Conservation (phyloP, 2,113 vertebrate species). For the Vulpes ferrilata region DNA sequence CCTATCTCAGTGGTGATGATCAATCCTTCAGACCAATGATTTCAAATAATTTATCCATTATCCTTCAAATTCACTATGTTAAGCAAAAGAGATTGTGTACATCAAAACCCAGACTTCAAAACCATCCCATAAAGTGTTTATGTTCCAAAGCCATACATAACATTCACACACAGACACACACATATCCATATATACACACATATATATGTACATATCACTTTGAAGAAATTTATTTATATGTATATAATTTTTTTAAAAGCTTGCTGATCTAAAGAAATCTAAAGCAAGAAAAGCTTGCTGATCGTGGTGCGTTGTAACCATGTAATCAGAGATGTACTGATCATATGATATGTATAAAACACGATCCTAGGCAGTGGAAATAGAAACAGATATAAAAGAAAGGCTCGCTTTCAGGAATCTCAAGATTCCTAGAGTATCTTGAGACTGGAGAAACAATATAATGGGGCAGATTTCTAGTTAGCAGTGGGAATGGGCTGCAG, state of each 20-base stretch:
- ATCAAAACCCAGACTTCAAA: neutral
- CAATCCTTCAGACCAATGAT: neutral
- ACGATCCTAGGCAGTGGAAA: neutral
- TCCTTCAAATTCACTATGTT: neutral
- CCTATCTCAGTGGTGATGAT: neutral
- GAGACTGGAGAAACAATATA: neutral
- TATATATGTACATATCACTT: neutral
- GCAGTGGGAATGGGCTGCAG: neutral
- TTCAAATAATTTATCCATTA: neutral
- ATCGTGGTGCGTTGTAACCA: too few relatives aligned
- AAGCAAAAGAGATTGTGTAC: neutral
- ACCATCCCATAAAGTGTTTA: fast-evolving
- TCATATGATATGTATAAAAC: neutral
- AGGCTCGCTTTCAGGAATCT: neutral
- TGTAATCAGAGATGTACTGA: neutral
- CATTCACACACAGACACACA: neutral
- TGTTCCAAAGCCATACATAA: neutral
- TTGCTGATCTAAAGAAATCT: neutral
- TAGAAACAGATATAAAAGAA: neutral
- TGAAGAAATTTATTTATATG: neutral
- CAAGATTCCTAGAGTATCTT: too few relatives aligned
- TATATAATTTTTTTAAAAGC: neutral
- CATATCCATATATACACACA: neutral
- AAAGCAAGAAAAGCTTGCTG: too few relatives aligned
- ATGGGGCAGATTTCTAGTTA: neutral